These are phyloP conservation scores for Hyposoter dolosus DNA, from an alignment of 2,888 invertebrate genomes.

Conservation along the genomic window DNA sequence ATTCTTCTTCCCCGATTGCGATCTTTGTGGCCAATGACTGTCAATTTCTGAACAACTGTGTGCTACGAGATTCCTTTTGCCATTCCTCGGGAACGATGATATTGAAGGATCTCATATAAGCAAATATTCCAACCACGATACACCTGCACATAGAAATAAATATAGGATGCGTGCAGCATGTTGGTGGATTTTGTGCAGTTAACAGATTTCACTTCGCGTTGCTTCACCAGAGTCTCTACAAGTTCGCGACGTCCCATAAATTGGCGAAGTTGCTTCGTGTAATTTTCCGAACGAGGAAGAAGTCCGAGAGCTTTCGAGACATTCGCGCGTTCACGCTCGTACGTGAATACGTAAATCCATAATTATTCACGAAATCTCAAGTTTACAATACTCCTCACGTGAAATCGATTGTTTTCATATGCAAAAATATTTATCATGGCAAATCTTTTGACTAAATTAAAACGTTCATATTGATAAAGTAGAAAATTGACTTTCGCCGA, in stretches of 20 bases:
- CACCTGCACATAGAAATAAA: slow-evolving; percentile 7
- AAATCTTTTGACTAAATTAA: no score
- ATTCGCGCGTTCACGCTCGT: slow-evolving; percentile 18
- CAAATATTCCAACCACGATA: slow-evolving; percentile 71
- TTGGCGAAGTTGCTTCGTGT: slow-evolving; percentile 67
- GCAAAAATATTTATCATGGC: background rate
- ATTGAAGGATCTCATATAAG: slow-evolving; percentile 70
- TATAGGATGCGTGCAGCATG: background rate
- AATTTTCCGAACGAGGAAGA: slow-evolving; percentile 54
- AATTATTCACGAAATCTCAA: slow-evolving; percentile 21
- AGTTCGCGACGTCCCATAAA: slow-evolving; percentile 51
- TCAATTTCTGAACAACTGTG: background rate
- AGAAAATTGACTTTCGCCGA: no score
- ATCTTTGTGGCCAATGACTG: slow-evolving; percentile 14
- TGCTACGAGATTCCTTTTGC: background rate
- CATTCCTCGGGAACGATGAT: slow-evolving; percentile 46
- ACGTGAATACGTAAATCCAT: background rate
- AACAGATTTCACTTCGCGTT: slow-evolving; percentile 27
- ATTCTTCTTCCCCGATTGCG: background rate
- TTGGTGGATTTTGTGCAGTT: slow-evolving; percentile 55
- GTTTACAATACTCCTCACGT: background rate
- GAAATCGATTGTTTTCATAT: slow-evolving; percentile 7
- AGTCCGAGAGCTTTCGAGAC: slow-evolving; percentile 12
- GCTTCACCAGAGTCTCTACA: background rate
- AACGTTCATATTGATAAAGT: no score